These are phyloP conservation scores for Danio choprae DNA, from an alignment of 2,797 vertebrate genomes.

Conservation along the genomic window DNA sequence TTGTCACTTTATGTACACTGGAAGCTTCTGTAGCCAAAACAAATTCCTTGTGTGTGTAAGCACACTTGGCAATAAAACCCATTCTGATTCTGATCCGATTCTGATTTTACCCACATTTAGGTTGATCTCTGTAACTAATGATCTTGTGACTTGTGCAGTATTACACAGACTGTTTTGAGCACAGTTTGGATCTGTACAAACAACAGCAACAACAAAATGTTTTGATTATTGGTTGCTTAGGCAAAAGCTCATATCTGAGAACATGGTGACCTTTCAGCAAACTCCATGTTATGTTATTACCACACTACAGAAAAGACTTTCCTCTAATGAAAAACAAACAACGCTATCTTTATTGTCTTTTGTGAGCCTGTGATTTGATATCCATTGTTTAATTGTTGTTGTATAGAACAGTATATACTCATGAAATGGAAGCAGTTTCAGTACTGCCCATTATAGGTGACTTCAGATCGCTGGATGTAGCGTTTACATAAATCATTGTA, in stretches of 20 bases:
- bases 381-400: slow-evolving; percentile 53
- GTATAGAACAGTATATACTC: slow-evolving; percentile 44
- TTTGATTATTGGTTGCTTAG: slow-evolving; percentile 48
- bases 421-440: slow-evolving; percentile 57
- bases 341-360: slow-evolving; percentile 55
- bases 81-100: too few species aligned
- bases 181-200: slow-evolving; percentile 19
- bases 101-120: too few species aligned
- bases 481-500: slow-evolving; percentile 71
- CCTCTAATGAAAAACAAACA: slow-evolving; percentile 45
- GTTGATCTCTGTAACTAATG: too few species aligned
- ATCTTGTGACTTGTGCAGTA: too few species aligned
- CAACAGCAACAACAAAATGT: slow-evolving; percentile 31
- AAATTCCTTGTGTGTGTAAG: too few species aligned
- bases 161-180: too few species aligned
- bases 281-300: slow-evolving; percentile 35
- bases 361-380: slow-evolving; percentile 49
- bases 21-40: too few species aligned
- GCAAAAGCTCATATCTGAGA: slow-evolving; percentile 48
- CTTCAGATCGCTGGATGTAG: slow-evolving; percentile 49
- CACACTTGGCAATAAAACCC: too few species aligned
- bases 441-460: slow-evolving; percentile 71
- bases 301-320: slow-evolving; percentile 41
- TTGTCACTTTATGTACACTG: too few species aligned
- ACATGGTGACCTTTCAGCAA: slow-evolving; percentile 40